Conservation (phyloP, 2,113 vertebrate species). For the Pagrus major region DNA sequence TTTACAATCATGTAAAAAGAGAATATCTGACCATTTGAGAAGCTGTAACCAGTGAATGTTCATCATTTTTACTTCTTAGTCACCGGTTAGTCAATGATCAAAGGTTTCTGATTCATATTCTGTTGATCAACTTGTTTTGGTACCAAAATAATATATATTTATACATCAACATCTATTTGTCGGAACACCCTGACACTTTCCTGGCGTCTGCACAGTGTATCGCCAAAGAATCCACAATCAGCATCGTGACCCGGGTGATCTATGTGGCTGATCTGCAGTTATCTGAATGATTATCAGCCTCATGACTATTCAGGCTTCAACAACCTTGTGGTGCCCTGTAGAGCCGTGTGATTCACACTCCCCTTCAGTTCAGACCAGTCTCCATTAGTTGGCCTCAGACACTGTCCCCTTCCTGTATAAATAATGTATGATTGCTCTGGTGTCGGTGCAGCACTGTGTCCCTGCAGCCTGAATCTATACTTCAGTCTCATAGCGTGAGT, state of each 20-base stretch:
- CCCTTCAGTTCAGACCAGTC: not conserved
- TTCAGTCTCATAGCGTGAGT: not conserved
- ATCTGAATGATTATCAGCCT: conserved; percentile 12
- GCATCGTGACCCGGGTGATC: not conserved
- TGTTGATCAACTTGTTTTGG: not conserved
- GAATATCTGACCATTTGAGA: too few species aligned
- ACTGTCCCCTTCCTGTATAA: conserved; percentile 20
- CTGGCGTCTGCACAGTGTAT: not conserved
- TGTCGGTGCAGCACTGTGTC: conserved; percentile 10
- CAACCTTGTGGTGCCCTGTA: not conserved
- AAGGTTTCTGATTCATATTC: not conserved
- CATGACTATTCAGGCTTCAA: conserved; percentile 3
- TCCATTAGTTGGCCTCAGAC: not conserved
- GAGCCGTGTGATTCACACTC: conserved; percentile 7
- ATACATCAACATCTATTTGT: not conserved
- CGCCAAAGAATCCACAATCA: not conserved
- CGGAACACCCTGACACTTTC: not conserved
- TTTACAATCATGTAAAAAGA: not conserved
- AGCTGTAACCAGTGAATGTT: not conserved
- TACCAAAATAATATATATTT: not conserved
- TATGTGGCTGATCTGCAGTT: not conserved
- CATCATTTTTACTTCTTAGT: not conserved
- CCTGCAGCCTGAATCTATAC: conserved; percentile 6
- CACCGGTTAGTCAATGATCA: too few species aligned
- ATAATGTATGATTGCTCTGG: conserved; percentile 42